Base-by-base conservation (phyloP, 1,140 invertebrate genomes). In the Thalassaphorura encarpata region DNA sequence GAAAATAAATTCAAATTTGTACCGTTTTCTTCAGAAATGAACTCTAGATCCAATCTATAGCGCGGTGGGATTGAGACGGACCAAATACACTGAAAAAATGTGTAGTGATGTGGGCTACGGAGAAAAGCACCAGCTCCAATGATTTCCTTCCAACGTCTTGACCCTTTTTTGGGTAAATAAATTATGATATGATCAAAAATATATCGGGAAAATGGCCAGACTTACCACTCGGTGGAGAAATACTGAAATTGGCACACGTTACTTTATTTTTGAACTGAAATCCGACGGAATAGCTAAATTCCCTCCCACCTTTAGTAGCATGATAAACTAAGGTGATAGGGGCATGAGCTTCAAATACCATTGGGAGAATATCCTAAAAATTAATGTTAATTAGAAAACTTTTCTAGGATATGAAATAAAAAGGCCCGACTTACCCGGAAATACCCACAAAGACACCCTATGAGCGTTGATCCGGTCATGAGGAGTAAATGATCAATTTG, bases 401-500 rank as follows among this genome's bases (percentile, higher is more conserved):
- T 11, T 11, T 11, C 33, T 36, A 11, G 33, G 11, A 36, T 36
- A 11, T 36, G 33, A 36, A 36, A n/a, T 36, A 36, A 36, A 36
- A 11, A 36, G 11, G 11, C 33, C n/a, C 11, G n/a, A 36, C 66
- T 73, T 69, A 83, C 82, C 73, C 80, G 75, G 65, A 83, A 83
- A 67, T 81, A 79, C 24, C 83, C 83, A 66, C 83, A 86, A 3
- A 85, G 71, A 62, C 84, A 86, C 15, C 52, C 57, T 41, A 62
- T 59, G 8, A 53, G 61, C 21, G 56, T 62, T 6, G 56, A 52
- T 31, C 56, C 61, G 8, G 80, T 80, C 8, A 68, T 47, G 36
- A 86, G 69, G 21, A 81, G 72, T 18, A 85, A 70, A 70, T 85
- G 83, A 73, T 85, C 83, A 62, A 83, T 77, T 62, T 78, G 73